Evolutionary conservation across 1,140 invertebrate species (phyloP), one percentile per base, ranked within the genome.

Genomic region (Plutomurus gul): DNA sequence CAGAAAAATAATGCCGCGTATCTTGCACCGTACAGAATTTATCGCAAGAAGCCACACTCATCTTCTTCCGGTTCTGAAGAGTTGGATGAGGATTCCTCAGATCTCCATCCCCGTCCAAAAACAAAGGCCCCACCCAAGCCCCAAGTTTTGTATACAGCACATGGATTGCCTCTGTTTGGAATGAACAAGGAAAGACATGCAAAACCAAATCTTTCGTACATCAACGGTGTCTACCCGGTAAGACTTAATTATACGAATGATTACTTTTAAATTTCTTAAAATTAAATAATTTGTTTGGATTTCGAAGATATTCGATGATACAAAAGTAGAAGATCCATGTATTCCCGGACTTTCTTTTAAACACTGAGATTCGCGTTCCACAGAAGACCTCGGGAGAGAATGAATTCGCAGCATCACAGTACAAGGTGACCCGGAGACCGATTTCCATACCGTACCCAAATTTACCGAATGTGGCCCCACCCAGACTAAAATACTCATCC

Each of bases 271-370:
- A n/a, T n/a, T n/a, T n/a, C n/a, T n/a, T n/a, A n/a, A n/a, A n/a
- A n/a, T n/a, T n/a, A n/a, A n/a, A n/a, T n/a, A n/a, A n/a, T n/a
- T n/a, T n/a, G n/a, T n/a, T n/a, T n/a, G n/a, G n/a, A n/a, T n/a
- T n/a, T n/a, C n/a, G n/a, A n/a, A n/a, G n/a, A n/a, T n/a, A 18
- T 79, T 33, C 40, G 49, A 75, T 0, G 46, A 79, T 11, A 27
- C 25, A 5, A 75, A 79, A 43, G 73, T 75, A 4, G 51, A 79
- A 20, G 78, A 79, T 25, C 78, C 78, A 20, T 43, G 47, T n/a
- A 36, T 79, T 79, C 60, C 78, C 78, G 8, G 56, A 75, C 36
- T 79, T 79, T 22, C 78, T 79, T n/a, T 25, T 75, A 56, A 51
- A 75, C 20, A 37, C 72, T 7, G 73, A 33, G 27, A 37, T 36